Percentiles rank a stretch among this genome's conserved stretches.
These are phyloP conservation scores for Odontamblyopus lacepedii DNA, from an alignment of 2,797 vertebrate species.

Conservation along the genomic window DNA sequence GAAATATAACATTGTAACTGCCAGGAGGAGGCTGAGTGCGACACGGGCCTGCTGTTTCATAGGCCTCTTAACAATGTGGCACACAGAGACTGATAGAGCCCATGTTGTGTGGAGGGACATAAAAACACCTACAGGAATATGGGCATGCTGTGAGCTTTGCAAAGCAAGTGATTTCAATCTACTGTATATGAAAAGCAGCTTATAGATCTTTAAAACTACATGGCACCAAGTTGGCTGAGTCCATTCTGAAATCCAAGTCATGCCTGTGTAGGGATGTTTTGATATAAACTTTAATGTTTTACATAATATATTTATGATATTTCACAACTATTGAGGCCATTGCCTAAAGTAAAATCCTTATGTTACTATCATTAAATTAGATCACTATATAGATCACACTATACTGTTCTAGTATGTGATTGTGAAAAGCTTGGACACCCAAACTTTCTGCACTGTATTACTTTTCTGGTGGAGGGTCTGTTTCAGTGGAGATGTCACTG, in stretches of 20 bases:
- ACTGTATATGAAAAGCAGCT: background rate
- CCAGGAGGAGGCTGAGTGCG: slow-evolving; percentile 9
- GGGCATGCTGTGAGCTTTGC: slow-evolving; percentile 13
- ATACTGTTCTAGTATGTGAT: too few species aligned
- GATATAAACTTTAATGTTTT: background rate
- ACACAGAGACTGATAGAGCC: background rate
- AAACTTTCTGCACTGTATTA: too few species aligned
- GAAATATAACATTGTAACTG: slow-evolving; percentile 18
- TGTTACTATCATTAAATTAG: background rate
- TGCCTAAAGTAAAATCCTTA: background rate
- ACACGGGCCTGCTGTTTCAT: slow-evolving; percentile 8
- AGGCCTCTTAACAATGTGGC: slow-evolving; percentile 29
- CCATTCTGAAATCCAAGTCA: too few species aligned
- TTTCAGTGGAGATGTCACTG: too few species aligned
- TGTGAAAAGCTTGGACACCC: background rate
- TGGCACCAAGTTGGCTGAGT: background rate
- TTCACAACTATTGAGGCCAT: background rate
- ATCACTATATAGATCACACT: background rate
- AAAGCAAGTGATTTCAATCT: slow-evolving; percentile 1
- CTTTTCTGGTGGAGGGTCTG: too few species aligned
- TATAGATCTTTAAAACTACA: background rate
- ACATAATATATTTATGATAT: background rate
- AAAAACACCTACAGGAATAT: slow-evolving; percentile 13
- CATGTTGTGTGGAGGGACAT: slow-evolving; percentile 10
- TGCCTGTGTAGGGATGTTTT: background rate